Evolutionary conservation across 2,888 invertebrate genomes (phyloP).

Genomic region (Aromia moschata): DNA sequence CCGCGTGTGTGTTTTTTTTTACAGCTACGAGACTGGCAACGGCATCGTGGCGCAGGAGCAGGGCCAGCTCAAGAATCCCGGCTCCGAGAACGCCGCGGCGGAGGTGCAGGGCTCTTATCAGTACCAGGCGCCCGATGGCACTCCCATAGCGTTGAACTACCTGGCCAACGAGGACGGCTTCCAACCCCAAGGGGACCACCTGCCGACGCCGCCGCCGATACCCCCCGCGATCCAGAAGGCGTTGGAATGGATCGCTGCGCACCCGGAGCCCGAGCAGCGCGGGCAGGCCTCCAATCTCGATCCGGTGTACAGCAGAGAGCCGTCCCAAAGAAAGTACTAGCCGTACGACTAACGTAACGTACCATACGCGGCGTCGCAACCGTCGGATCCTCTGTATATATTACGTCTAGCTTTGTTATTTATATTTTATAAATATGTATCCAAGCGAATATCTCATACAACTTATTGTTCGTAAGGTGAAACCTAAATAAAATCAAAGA

Average conservation of each 20-base stretch:
- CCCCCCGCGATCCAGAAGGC: slow-evolving; percentile 78
- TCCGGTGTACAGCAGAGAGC: slow-evolving; percentile 6
- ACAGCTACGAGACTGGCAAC: slow-evolving; percentile 76
- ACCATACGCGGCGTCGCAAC: too few relatives aligned
- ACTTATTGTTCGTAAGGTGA: background rate
- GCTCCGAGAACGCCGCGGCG: slow-evolving; percentile 59
- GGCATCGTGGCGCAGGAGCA: slow-evolving; percentile 76
- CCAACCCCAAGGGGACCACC: slow-evolving; percentile 76
- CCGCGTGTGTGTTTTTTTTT: too few relatives aligned
- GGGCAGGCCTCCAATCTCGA: slow-evolving; percentile 30
- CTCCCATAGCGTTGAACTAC: slow-evolving; percentile 70
- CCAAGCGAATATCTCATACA: too few relatives aligned
- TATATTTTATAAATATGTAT: too few relatives aligned
- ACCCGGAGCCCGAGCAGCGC: slow-evolving; percentile 57
- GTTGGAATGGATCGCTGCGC: slow-evolving; percentile 70
- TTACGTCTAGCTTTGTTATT: too few relatives aligned
- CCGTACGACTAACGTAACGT: too few relatives aligned
- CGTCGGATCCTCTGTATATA: too few relatives aligned
- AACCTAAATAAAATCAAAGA: background rate
- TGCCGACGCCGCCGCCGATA: slow-evolving; percentile 82
- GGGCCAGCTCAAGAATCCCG: slow-evolving; percentile 59
- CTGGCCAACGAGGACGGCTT: slow-evolving; percentile 78
- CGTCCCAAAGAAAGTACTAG: slow-evolving; percentile 1
- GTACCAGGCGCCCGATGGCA: slow-evolving; percentile 75
- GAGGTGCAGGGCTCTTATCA: slow-evolving; percentile 73